These are phyloP conservation scores for Otus sunia DNA, from an alignment of 2,113 vertebrate genomes.

Conservation along the genomic window DNA sequence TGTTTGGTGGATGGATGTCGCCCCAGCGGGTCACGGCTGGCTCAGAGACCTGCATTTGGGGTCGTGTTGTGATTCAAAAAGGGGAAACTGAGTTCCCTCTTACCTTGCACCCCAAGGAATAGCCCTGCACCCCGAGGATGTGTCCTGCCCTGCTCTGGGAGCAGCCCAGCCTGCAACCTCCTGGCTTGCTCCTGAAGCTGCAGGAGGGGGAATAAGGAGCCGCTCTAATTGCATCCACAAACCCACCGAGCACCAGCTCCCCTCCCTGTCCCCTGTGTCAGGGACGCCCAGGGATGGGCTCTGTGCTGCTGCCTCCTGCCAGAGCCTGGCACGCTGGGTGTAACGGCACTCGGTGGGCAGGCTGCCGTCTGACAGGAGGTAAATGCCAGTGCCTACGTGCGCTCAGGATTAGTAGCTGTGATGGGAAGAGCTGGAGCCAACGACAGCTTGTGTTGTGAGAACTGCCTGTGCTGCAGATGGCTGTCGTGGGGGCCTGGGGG, in stretches of 20 bases:
- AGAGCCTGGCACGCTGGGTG: not conserved
- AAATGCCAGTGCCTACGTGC: not conserved
- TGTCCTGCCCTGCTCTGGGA: not conserved
- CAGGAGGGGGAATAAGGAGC: not conserved
- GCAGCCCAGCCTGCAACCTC: not conserved
- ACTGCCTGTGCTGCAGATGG: not conserved
- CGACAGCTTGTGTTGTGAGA: not conserved
- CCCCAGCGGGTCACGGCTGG: not conserved
- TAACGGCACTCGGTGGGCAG: not conserved
- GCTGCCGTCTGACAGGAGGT: not conserved
- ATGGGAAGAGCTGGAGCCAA: not conserved
- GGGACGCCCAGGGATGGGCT: not conserved
- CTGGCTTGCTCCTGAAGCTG: not conserved
- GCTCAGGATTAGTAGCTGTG: rapidly evolving
- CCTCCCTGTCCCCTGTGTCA: not conserved
- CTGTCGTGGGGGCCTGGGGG: not conserved
- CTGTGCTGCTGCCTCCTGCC: not conserved
- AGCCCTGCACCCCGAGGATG: rapidly evolving
- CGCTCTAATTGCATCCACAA: not conserved
- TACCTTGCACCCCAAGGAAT: not conserved
- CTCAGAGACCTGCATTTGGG: not conserved
- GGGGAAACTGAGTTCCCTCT: not conserved
- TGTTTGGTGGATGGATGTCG: not conserved
- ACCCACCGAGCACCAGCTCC: not conserved
- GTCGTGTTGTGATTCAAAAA: not conserved